These are phyloP conservation scores for Diplolepis rosae DNA, from an alignment of 2,888 invertebrate genomes.

Conservation along the genomic window DNA sequence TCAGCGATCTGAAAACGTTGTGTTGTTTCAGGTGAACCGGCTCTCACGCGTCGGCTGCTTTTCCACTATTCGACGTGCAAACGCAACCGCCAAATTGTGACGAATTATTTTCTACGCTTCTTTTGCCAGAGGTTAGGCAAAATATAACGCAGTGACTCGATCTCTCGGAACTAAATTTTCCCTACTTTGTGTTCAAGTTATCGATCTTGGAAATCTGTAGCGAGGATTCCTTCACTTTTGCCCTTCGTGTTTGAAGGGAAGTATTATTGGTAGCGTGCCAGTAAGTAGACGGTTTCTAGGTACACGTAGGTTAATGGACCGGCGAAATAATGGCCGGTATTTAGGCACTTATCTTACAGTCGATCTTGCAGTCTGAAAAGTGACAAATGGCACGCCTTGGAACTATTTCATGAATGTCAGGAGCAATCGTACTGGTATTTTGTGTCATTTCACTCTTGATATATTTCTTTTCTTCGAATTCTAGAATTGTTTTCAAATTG, in stretches of 20 bases:
- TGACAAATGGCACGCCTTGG: constrained; percentile 26
- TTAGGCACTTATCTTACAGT: constrained; percentile 26
- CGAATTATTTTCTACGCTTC: constrained; percentile 55
- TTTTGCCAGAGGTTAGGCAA: constrained; percentile 43
- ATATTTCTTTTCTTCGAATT: neutral
- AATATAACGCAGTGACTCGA: constrained; percentile 16
- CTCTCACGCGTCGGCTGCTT: constrained; percentile 67
- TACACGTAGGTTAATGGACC: constrained; percentile 30
- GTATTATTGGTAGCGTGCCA: constrained; percentile 25
- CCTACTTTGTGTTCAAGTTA: constrained; percentile 12
- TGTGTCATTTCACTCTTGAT: neutral
- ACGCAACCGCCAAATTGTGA: constrained; percentile 49
- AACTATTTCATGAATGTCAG: constrained; percentile 21
- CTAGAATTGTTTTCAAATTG: too few relatives aligned
- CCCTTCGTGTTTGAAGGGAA: constrained; percentile 5
- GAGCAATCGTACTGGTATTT: neutral
- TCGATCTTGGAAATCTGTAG: constrained; percentile 16
- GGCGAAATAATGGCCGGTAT: constrained; percentile 26
- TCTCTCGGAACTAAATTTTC: neutral
- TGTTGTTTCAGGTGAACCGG: constrained; percentile 73
- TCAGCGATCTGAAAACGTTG: constrained; percentile 72
- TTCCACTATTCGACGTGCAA: constrained; percentile 48
- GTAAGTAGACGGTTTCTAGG: constrained; percentile 21
- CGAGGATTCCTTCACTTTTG: constrained; percentile 22
- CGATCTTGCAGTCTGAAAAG: constrained; percentile 21